phyloP scores from a whole-genome alignment of 2,113 vertebrate species.

The Potamarius usumacintae region DNA sequence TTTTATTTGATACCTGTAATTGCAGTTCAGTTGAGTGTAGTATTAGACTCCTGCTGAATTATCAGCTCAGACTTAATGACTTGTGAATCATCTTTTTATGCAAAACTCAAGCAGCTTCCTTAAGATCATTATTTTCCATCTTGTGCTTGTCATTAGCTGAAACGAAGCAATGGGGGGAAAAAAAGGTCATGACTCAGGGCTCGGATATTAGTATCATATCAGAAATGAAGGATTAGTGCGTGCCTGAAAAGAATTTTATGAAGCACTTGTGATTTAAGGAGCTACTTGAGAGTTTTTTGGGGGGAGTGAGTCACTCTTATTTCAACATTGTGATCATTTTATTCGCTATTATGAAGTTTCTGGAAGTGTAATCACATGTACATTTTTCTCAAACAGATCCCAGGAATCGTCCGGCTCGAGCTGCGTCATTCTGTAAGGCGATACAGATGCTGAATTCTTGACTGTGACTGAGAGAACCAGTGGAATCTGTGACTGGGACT shows the following conservation, averaged over 20 bases:
- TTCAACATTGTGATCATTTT: neutral
- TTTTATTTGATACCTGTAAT: neutral
- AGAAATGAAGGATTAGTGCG: neutral
- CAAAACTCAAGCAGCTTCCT: neutral
- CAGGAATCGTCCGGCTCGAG: slow-evolving; percentile 56
- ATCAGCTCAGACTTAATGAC: neutral
- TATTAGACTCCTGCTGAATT: neutral
- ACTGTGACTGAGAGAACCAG: neutral
- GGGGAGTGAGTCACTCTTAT: neutral
- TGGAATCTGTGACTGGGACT: neutral
- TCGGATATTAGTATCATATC: neutral
- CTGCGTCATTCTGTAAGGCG: slow-evolving; percentile 70
- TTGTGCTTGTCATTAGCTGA: neutral
- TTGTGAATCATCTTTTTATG: neutral
- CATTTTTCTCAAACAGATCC: slow-evolving; percentile 45
- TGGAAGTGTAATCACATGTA: neutral
- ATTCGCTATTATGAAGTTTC: neutral
- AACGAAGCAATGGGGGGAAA: neutral
- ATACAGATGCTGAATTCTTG: neutral
- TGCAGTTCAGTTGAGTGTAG: neutral
- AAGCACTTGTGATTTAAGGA: neutral
- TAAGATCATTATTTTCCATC: neutral
- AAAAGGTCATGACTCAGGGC: too few species aligned
- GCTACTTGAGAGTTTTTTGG: neutral
- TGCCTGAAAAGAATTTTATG: neutral